A percentile compares a stretch with the other conserved stretches of the same genome.
phyloP scores from a whole-genome alignment of 2,797 vertebrate genomes.

The Poecilia velifera region DNA sequence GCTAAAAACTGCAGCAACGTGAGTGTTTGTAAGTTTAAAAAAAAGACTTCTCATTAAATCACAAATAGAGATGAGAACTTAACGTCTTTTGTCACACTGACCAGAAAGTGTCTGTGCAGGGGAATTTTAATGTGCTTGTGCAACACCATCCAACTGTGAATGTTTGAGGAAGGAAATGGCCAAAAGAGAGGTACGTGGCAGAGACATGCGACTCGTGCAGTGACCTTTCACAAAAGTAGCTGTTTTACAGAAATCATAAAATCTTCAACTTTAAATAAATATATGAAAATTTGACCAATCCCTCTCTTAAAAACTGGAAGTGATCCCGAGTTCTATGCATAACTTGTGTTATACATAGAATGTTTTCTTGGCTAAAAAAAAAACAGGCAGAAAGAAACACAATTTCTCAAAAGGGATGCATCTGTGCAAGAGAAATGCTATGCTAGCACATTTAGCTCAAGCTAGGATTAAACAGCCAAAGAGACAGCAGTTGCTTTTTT shows the following conservation, averaged over 20 bases:
- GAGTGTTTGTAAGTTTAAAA: background rate
- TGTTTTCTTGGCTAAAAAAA: no score
- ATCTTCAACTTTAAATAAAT: no score
- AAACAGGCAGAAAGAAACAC: no score
- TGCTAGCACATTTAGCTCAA: background rate
- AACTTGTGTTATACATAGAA: background rate
- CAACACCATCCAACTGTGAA: slow-evolving; percentile 21
- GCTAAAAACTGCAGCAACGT: background rate
- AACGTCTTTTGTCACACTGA: background rate
- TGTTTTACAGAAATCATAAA: slow-evolving; percentile 5
- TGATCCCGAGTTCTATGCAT: background rate
- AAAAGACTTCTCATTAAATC: background rate
- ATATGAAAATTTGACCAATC: no score
- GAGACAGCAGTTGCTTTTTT: no score
- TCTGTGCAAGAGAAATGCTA: no score
- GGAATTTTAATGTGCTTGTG: slow-evolving; percentile 10
- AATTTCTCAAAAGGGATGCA: no score
- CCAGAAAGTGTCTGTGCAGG: background rate
- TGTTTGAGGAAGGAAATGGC: slow-evolving; percentile 61
- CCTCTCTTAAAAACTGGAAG: background rate
- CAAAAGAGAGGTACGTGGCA: slow-evolving; percentile 31
- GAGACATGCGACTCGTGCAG: slow-evolving; percentile 4
- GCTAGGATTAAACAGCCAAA: background rate
- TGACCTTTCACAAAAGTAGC: slow-evolving; percentile 4
- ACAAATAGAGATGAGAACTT: background rate